Base-by-base conservation (phyloP, 2,797 vertebrate genomes). In the Sebastes diaconus region DNA sequence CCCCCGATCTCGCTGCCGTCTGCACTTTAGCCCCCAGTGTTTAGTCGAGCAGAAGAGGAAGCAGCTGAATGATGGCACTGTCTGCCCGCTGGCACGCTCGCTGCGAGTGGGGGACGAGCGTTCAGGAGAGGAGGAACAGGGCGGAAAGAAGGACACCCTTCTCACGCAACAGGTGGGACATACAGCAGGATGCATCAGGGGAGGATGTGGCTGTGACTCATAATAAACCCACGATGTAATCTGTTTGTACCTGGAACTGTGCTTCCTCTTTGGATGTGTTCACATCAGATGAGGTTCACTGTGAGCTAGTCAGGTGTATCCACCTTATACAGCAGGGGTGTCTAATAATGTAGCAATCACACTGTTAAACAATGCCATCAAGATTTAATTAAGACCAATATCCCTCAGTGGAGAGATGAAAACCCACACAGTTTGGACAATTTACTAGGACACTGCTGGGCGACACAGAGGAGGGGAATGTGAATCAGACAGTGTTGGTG, bases 41-140 rank as follows among this genome's bases (percentile, higher is more conserved):
- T 93, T 85, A 88, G 86, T 80, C 39, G 34, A 88, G 90, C 90
- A 87, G 92, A 91, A 90, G 89, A 90, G 92, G 89, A 91, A 92
- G 91, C 86, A 77, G 90, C 91, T 93, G 93, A 94, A 94, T 94
- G 93, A 93, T 87, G 89, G 88, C 85, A 93, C 91, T 93, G 91
- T 93, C 85, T 80, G 68, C 88, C 79, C 22, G 50, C 88, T 93
- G 93, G 92, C 92, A 92, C 30, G n/a, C 83, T 79, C 1, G 11
- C 90, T 77, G 58, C 46, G 50, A 86, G 67, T 36, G 55, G 72
- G 69, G 79, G 32, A 16, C 7, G 25, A 42, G 71, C 59, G 16
- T 85, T 88, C 50, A 24, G 67, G 75, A 32, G 77, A 60, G 64
- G 81, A 75, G 84, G 79, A 25, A 52, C 27, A 1, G 68, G 75